A percentile compares a stretch with the other conserved stretches of the same genome.
phyloP scores from a whole-genome alignment of 1,140 invertebrate species.

The Prorops nasuta region DNA sequence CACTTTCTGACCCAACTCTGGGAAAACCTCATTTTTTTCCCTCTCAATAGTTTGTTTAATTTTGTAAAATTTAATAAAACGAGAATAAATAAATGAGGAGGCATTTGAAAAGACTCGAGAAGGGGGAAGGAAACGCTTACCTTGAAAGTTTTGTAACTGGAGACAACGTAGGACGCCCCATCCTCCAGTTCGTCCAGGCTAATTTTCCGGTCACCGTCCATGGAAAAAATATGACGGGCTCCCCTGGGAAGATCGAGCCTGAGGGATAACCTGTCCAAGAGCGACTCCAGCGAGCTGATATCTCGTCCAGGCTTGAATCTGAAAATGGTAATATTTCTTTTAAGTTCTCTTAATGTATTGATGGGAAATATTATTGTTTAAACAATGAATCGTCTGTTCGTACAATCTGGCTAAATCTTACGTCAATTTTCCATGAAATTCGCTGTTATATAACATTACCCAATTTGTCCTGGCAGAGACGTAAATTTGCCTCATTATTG shows the following conservation, averaged over 20 bases:
- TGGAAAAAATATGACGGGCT: constrained; percentile 86
- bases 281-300: constrained; percentile 80
- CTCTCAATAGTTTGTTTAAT: too few species aligned
- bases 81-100: too few species aligned
- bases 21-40: neutral
- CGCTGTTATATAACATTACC: too few species aligned
- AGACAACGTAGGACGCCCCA: constrained; percentile 87
- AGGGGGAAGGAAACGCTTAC: too few species aligned
- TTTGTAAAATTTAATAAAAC: too few species aligned
- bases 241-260: constrained; percentile 79
- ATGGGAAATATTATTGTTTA: neutral
- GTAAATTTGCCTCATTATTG: too few species aligned
- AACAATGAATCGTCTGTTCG: neutral
- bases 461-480: too few species aligned
- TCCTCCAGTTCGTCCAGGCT: constrained; percentile 84
- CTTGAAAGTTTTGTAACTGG: constrained; percentile 90
- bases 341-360: neutral
- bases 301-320: constrained; percentile 82
- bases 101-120: too few species aligned
- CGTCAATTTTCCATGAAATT: too few species aligned
- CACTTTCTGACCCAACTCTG: constrained; percentile 6
- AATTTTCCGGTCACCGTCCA: constrained; percentile 83
- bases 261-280: constrained; percentile 80
- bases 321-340: too few species aligned
- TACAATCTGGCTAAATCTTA: too few species aligned